Evolutionary conservation across 2,888 invertebrate species (phyloP), one percentile per base, ranked within the genome.

Genomic region (Cheilosia urbana): DNA sequence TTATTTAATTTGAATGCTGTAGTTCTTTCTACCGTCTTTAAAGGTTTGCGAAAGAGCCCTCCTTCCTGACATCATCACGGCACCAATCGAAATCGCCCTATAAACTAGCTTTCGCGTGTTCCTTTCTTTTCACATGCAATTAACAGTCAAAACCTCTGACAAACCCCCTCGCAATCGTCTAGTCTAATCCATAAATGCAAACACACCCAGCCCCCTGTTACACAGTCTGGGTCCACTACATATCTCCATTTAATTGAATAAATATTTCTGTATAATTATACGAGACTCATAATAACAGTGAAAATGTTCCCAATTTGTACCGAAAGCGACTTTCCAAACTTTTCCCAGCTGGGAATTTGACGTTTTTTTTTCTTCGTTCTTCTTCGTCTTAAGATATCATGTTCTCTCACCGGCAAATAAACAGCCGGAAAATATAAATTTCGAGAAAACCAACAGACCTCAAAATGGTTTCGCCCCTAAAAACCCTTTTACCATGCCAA

Each of bases 371-470:
- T 51, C 13, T 15, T 13, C 3, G 13, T 5, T 15, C 21, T 27
- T 30, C 9, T 55, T 15, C 27, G 27, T 30, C 55, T 30, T 55
- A 3, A 30, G 27, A 21, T 63, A 55, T 34, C 55, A 57, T 34
- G 55, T 75, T 30, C 9, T 30, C 9, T 62, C 27, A 17, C 5
- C 55, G 6, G 49, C 21, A 21, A 60, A 17, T 34, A 45, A 63
- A 71, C 71, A 82, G 65, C 69, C 81, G 76, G 81, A 77, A 82
- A 71, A 82, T 65, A 71, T 77, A 76, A 82, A 71, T 82, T 82
- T 82, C 34, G 58, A 76, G 72, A 79, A 79, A 82, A 82, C 81
- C 71, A 82, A 77, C 81, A 82, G 81, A 82, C 81, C 76, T 82
- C 76, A 82, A 76, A 82, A 58, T 76, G 55, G 81, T 82, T 77